A percentile compares a stretch with the other conserved stretches of the same genome.
These are phyloP conservation scores for Entomobrya multifasciata DNA, from an alignment of 2,888 invertebrate genomes.

Conservation along the genomic window DNA sequence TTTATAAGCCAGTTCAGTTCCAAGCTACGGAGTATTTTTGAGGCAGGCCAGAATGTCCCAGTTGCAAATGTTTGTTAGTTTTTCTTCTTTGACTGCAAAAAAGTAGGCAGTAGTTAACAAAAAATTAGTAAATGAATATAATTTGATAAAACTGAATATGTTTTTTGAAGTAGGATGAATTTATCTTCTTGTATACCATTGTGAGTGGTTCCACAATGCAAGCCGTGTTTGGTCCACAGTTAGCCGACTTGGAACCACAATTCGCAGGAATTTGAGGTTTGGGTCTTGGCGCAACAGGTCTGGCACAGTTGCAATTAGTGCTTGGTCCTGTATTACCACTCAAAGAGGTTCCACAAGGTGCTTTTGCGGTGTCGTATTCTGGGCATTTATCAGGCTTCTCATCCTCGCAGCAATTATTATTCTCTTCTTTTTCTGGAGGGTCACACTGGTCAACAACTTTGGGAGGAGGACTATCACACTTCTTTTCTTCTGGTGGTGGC, in stretches of 20 bases:
- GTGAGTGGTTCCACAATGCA: constrained; percentile 51
- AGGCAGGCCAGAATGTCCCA: no score
- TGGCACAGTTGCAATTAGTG: background rate
- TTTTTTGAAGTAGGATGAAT: no score
- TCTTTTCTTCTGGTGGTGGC: background rate
- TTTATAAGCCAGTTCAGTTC: no score
- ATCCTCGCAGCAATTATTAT: background rate
- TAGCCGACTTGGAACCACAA: background rate
- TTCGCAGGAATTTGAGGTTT: background rate
- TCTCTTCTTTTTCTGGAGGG: no score
- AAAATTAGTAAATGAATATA: no score
- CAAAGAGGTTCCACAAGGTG: background rate
- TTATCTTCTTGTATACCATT: no score
- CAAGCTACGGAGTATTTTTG: no score
- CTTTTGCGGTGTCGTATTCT: background rate
- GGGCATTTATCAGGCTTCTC: background rate
- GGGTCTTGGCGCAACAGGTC: background rate
- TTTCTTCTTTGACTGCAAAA: no score
- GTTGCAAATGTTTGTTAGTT: no score
- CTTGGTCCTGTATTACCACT: background rate
- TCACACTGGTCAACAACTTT: background rate
- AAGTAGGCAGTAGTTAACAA: no score
- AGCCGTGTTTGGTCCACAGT: constrained; percentile 57
- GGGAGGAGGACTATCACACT: background rate
- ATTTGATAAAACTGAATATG: no score